phyloP scores from a whole-genome alignment of 2,113 vertebrate genomes.

The Myodes glareolus region DNA sequence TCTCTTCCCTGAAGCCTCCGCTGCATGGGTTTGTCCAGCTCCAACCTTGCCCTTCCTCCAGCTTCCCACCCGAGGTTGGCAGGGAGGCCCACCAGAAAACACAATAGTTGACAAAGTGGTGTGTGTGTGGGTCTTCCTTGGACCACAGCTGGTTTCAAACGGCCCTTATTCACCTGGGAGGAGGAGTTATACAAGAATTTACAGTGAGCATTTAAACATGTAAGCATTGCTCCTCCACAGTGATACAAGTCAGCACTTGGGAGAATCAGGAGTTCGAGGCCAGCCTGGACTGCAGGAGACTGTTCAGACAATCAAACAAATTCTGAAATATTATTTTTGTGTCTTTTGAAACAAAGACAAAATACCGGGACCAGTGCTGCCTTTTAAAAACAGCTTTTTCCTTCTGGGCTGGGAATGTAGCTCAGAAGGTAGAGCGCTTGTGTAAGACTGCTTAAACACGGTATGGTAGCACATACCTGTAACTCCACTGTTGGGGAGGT shows the following conservation, averaged over 20 bases:
- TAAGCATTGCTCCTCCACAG: neutral
- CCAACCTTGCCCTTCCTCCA: neutral
- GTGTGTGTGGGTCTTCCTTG: neutral
- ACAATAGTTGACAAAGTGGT: neutral
- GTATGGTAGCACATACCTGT: neutral
- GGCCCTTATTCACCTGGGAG: neutral
- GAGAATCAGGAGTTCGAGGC: neutral
- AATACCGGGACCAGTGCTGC: neutral
- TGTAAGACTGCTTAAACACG: neutral
- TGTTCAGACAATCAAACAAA: neutral
- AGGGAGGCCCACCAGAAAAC: neutral
- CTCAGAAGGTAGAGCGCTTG: neutral
- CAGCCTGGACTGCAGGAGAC: neutral
- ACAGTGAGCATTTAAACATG: neutral
- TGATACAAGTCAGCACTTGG: neutral
- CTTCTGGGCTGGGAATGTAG: neutral
- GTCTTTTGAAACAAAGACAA: conserved; percentile 7
- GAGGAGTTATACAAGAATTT: neutral
- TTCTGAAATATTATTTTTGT: neutral
- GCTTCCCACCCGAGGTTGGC: neutral
- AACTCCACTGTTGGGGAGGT: neutral
- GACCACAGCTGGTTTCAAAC: neutral
- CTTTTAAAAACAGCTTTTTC: conserved; percentile 5
- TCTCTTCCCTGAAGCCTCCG: neutral
- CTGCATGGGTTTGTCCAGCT: neutral